Evolutionary conservation across 2,888 invertebrate species (phyloP), one percentile per base, ranked within the genome.

Genomic region (Homarus gammarus): DNA sequence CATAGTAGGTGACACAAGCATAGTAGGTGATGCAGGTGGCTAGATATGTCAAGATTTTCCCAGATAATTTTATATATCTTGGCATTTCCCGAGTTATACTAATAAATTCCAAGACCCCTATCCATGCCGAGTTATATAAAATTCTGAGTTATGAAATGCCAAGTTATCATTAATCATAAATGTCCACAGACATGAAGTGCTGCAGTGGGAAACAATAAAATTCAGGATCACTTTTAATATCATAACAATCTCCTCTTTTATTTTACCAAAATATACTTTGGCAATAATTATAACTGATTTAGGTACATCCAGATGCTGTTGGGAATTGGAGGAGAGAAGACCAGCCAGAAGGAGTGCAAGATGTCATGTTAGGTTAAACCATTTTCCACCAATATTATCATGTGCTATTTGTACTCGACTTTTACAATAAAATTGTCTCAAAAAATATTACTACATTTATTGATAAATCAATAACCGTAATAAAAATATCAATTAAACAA

Each of bases 381-480:
- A 56, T 56, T 8, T 64, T 56, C 18, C 64, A 64, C 64, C 6
- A 64, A 6, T 27, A 12, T 64, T 64, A 27, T 79, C 78, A 79
- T 22, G 56, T 33, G 56, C 27, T 31, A 79, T 79, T 79, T 79
- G 78, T 79, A 79, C 78, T 79, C 18, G 12, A 79, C 78, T 56
- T 22, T 79, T 61, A 56, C 78, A 56, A 56, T 79, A 56, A 38
- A 79, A 77, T 18, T 10, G 31, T 31, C 15, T 56, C 5, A 27
- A 22, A 64, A 64, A 64, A 27, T 8, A 64, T 5, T 27, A 27
- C 22, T 64, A 64, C 64, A 64, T 79, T 79, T 79, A 51, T 79
- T 79, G 56, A 36, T 31, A n/a, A 75, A 75, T 27, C 49, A 77
- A 38, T 38, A 33, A 56, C 78, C n/a, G 27, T 56, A 38, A 56